Evolutionary conservation across 2,797 vertebrate genomes (phyloP), one percentile per base, ranked within the genome.

Genomic region (Gymnodraco acuticeps): DNA sequence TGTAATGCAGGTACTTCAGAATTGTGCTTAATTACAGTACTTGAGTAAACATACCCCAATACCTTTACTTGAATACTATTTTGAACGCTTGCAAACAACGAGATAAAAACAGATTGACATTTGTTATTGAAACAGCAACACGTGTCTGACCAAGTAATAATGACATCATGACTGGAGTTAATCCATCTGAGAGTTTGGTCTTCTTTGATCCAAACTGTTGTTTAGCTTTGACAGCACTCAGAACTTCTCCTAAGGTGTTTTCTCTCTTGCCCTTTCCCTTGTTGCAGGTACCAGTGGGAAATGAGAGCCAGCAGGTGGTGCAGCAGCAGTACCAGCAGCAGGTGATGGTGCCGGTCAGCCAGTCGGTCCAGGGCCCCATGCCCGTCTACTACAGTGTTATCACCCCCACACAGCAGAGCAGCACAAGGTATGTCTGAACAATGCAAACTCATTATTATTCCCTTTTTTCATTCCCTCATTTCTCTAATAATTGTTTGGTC

Each of bases 351-450:
- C 96, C 97, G 11, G 96, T 96, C 83, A 99, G 96, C 92, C 98
- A 99, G 82, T 97, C 98, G 78, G 97, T 99, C 53, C 98, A 99
- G 93, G 97, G 96, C 31, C 95, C 96, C 31, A 95, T 99, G 77
- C 97, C 98, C 8, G 97, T 99, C 69, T 99, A 99, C 92, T 99
- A 99, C 93, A 97, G 98, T 52, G 96, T 99, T 92, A 96, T 99
- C 88, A 97, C 97, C 41, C 94, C 96, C 13, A 94, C 97, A 88
- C 98, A 99, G 90, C 98, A 99, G 95, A 99, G 97, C 0, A 97
- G 97, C 94, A 96, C 97, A 91, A 99, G 97, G 98, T 99, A 74
- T 2, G 52, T 58, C 45, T 17, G 1, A 51, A 60, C 17, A 27
- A 47, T 66, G 10, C 9, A 5, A 4, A 47, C 27, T 27, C 27